These are phyloP conservation scores for Zophobas atratus DNA, from an alignment of 1,140 invertebrate genomes.

Conservation along the genomic window DNA sequence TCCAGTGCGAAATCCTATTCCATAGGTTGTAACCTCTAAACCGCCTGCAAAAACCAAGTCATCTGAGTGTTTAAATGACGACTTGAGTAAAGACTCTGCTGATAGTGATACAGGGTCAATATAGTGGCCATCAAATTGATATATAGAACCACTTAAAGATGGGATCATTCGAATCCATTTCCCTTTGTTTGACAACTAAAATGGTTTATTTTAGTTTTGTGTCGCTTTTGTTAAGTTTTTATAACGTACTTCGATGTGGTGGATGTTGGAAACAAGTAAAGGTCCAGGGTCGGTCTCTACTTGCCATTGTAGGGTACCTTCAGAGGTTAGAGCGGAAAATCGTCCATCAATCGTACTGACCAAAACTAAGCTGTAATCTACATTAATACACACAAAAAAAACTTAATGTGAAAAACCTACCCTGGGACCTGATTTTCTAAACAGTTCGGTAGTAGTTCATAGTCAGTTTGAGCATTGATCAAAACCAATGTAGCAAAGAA, in stretches of 20 bases:
- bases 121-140: conserved; percentile 91
- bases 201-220: conserved; percentile 44
- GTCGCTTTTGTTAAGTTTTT: not conserved
- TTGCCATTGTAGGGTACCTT: conserved; percentile 83
- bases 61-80: conserved; percentile 88
- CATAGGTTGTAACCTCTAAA: conserved; percentile 78
- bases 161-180: conserved; percentile 91
- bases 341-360: conserved; percentile 92
- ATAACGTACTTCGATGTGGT: conserved; percentile 80
- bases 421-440: conserved; percentile 52
- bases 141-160: conserved; percentile 90
- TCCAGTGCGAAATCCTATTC: conserved; percentile 84
- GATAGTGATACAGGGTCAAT: conserved; percentile 90
- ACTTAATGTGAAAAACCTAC: conserved; percentile 46
- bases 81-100: conserved; percentile 86
- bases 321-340: conserved; percentile 82
- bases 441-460: conserved; percentile 45
- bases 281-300: conserved; percentile 81
- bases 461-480: conserved; percentile 1
- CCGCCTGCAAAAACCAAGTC: conserved; percentile 89
- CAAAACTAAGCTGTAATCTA: conserved; percentile 78
- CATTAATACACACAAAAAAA: not conserved
- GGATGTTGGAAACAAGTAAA: conserved; percentile 88
- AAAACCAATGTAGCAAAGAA: conserved; percentile 46
- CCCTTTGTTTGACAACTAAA: conserved; percentile 87